Evolutionary conservation across 53 echinoderm and acorn worm genomes (phyloP).

Genomic region (Holothuria scabra): DNA sequence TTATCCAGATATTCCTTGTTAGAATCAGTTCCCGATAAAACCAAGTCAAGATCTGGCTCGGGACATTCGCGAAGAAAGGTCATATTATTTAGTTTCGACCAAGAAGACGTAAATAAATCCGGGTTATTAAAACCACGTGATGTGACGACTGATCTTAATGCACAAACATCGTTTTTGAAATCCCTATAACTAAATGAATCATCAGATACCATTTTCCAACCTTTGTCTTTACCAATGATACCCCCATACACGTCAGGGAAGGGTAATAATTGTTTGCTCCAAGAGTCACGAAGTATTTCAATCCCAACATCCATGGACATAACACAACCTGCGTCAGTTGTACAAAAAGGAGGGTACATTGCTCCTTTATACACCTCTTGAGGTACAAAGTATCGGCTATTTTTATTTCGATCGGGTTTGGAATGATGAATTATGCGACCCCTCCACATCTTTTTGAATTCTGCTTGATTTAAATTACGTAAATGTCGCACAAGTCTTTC

Average conservation of each 20-base stretch:
- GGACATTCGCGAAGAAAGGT: conserved; percentile 82
- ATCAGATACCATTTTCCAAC: conserved; percentile 66
- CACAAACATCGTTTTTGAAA: conserved; percentile 64
- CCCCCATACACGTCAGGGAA: conserved; percentile 80
- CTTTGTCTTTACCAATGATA: conserved; percentile 66
- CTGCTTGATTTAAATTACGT: conserved; percentile 52
- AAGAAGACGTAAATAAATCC: conserved; percentile 54
- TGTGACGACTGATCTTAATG: conserved; percentile 70
- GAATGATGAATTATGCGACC: conserved; percentile 62
- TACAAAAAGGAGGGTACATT: conserved; percentile 78
- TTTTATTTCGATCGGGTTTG: conserved; percentile 61
- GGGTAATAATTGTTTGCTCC: conserved; percentile 62
- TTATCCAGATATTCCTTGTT: conserved; percentile 68
- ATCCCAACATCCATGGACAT: conserved; percentile 67
- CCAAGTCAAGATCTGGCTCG: conserved; percentile 79
- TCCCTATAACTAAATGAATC: conserved; percentile 64
- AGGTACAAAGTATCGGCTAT: conserved; percentile 74
- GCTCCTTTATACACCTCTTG: conserved; percentile 37
- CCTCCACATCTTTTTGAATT: conserved; percentile 69
- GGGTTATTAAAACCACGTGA: conserved; percentile 64
- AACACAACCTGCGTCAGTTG: conserved; percentile 77
- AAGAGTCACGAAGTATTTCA: conserved; percentile 53
- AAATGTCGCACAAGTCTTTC: conserved; percentile 70
- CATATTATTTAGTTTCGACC: conserved; percentile 65
- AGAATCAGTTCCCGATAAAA: conserved; percentile 58